Evolutionary conservation across 2,113 vertebrate genomes (phyloP).

Genomic region (Ahaetulla prasina): DNA sequence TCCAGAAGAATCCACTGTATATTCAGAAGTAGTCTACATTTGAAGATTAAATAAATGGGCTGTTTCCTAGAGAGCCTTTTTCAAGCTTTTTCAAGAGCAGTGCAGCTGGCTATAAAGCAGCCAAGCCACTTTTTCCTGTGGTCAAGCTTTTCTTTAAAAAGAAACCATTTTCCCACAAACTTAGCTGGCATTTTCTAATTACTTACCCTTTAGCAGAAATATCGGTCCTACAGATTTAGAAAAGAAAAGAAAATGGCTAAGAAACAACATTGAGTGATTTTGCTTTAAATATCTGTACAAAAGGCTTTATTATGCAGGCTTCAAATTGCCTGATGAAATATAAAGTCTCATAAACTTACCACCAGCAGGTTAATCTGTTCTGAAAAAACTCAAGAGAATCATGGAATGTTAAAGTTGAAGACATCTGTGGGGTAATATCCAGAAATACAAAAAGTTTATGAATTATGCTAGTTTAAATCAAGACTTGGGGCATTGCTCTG

Average conservation of each 20-base stretch:
- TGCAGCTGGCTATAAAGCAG: neutral
- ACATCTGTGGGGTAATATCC: neutral
- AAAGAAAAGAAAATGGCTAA: neutral
- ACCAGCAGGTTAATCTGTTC: neutral
- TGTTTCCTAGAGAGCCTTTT: conserved; percentile 1
- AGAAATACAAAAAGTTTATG: neutral
- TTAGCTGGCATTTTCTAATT: fast-evolving
- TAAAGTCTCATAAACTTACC: neutral
- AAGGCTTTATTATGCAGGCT: neutral
- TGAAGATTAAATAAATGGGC: neutral
- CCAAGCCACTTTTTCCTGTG: neutral
- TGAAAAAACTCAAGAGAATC: neutral
- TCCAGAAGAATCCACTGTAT: neutral
- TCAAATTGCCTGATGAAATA: neutral
- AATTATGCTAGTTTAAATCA: neutral
- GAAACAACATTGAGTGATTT: neutral
- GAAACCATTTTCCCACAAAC: neutral
- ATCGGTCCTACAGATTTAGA: neutral
- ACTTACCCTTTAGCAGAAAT: neutral
- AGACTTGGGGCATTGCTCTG: neutral
- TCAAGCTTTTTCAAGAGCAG: neutral
- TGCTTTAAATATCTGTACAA: neutral
- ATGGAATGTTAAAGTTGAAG: neutral
- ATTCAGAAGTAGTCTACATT: neutral
- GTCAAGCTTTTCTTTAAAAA: conserved; percentile 3